phyloP scores from a whole-genome alignment of 2,797 vertebrate genomes.

The Zonotrichia albicollis region DNA sequence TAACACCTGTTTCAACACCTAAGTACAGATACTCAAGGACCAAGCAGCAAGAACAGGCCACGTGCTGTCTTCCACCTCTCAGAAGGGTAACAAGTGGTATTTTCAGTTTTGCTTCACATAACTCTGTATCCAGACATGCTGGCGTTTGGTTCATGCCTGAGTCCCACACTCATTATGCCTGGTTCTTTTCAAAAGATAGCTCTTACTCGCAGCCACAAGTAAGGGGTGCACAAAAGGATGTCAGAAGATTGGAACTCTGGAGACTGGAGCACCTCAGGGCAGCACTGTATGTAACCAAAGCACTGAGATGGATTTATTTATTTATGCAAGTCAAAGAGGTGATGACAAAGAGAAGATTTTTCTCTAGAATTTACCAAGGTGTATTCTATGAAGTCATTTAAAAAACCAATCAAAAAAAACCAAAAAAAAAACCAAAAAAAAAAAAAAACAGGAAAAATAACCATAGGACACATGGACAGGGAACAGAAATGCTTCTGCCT shows the following conservation, averaged over 20 bases:
- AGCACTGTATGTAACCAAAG: background rate
- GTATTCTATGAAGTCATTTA: background rate
- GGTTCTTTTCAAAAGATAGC: background rate
- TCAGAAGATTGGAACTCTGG: background rate
- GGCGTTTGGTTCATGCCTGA: background rate
- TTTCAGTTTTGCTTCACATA: background rate
- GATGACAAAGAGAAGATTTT: background rate
- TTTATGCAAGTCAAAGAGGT: background rate
- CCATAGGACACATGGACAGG: rapidly evolving
- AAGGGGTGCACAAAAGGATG: background rate
- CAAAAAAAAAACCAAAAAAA: too few species aligned
- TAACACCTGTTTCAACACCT: background rate
- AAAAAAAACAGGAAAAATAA: background rate
- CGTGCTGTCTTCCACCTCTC: background rate
- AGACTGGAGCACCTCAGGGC: background rate
- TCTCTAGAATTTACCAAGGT: background rate
- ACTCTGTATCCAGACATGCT: background rate
- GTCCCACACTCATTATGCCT: background rate
- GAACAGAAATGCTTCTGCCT: background rate
- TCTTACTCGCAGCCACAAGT: background rate
- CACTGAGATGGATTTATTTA: background rate
- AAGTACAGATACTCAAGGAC: background rate
- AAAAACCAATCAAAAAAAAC: background rate
- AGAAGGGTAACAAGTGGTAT: background rate
- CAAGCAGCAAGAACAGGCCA: background rate